These are phyloP conservation scores for Bombyx huttoni DNA, from an alignment of 2,888 invertebrate species.

Conservation along the genomic window DNA sequence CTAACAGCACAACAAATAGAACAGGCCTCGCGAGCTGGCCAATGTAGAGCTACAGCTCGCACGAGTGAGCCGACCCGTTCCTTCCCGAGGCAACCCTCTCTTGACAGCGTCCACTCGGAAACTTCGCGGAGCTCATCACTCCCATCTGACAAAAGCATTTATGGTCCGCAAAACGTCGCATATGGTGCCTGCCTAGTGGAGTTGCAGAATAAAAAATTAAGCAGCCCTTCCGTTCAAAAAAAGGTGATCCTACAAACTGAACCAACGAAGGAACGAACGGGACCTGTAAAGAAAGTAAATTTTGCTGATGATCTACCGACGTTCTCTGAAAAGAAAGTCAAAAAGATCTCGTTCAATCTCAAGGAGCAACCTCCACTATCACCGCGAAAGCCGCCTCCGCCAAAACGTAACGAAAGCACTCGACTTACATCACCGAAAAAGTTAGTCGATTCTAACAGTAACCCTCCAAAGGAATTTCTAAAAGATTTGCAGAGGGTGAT, in stretches of 20 bases:
- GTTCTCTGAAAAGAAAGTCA: constrained; percentile 67
- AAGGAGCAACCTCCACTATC: constrained; percentile 66
- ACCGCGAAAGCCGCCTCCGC: constrained; percentile 80
- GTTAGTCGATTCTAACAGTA: constrained; percentile 78
- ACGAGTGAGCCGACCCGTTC: constrained; percentile 43
- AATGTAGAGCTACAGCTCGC: constrained; percentile 43
- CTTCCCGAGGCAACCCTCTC: constrained; percentile 70
- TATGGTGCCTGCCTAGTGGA: constrained; percentile 72
- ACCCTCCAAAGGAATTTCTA: constrained; percentile 86
- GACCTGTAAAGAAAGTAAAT: constrained; percentile 69
- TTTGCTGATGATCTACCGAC: constrained; percentile 74
- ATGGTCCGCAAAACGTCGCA: constrained; percentile 42
- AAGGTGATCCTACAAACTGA: constrained; percentile 35
- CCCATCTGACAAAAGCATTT: constrained; percentile 51
- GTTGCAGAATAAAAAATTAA: constrained; percentile 66
- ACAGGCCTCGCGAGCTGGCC: constrained; percentile 41
- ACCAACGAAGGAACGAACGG: constrained; percentile 53
- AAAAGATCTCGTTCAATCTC: constrained; percentile 78
- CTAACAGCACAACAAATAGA: constrained; percentile 51
- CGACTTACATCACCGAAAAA: constrained; percentile 84
- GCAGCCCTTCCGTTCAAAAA: constrained; percentile 42
- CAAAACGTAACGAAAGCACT: constrained; percentile 82
- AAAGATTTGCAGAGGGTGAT: constrained; percentile 92
- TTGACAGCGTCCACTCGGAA: constrained; percentile 69
- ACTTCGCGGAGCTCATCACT: constrained; percentile 56